Conservation (phyloP, 2,888 invertebrate species). For the Tiliacea aurago region DNA sequence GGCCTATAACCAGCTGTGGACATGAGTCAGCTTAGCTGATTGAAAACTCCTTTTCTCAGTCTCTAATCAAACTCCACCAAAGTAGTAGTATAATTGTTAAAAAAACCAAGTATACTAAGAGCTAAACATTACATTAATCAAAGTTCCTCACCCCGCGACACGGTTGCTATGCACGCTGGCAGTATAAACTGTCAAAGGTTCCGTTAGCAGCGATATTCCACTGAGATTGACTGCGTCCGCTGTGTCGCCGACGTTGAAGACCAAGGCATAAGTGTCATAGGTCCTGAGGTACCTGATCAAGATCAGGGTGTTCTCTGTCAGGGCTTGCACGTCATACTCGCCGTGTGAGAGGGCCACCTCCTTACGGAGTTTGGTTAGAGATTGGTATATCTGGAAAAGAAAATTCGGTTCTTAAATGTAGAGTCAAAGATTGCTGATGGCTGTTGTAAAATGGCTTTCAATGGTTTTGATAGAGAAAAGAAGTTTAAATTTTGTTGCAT, state of each 20-base stretch:
- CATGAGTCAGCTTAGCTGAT: neutral
- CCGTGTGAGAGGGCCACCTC: slow-evolving; percentile 83
- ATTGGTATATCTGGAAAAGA: slow-evolving; percentile 87
- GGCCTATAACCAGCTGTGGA: too few relatives aligned
- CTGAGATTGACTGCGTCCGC: slow-evolving; percentile 82
- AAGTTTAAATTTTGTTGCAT: neutral
- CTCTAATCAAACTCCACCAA: neutral
- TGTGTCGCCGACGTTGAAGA: slow-evolving; percentile 88
- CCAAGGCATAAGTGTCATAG: slow-evolving; percentile 78
- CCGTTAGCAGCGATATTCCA: slow-evolving; percentile 65
- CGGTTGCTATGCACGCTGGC: slow-evolving; percentile 79
- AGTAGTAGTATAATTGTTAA: neutral
- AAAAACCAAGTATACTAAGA: neutral
- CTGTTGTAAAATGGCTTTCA: neutral
- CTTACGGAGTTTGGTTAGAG: slow-evolving; percentile 86
- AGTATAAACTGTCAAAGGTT: slow-evolving; percentile 73
- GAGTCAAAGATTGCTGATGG: neutral
- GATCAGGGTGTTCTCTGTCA: slow-evolving; percentile 73
- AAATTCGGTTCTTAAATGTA: neutral
- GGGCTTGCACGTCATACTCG: slow-evolving; percentile 74
- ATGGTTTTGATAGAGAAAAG: neutral
- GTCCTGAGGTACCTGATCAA: slow-evolving; percentile 75
- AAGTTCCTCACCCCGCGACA: slow-evolving; percentile 73
- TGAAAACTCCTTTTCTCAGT: neutral
- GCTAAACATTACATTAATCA: neutral